Base-by-base conservation (phyloP, 2,888 invertebrate species). In the Metopia argyrocephala region DNA sequence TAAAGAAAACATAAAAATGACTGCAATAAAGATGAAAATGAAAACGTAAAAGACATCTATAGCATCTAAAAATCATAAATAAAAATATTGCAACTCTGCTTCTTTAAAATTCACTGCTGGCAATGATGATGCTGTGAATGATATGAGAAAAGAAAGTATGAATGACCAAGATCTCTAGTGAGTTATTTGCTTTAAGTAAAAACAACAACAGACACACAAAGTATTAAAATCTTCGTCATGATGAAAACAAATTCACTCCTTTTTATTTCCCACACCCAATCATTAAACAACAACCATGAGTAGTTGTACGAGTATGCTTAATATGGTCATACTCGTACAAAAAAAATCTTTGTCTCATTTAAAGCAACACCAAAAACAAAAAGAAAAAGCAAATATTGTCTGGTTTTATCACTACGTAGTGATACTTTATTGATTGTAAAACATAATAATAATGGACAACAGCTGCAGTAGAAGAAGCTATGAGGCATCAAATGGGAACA, bases 151-250 rank as follows among this genome's bases (percentile, higher is more conserved):
- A 79, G 62, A 75, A 76, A 76, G 73, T 74, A 73, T 76, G 73
- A 65, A 76, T 76, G 76, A 73, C 80, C 69, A 69, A 64, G 70
- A 76, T 75, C 68, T 69, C 68, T 68, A 66, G 66, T 65, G 79
- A 76, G 74, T 74, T 57, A 68, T 71, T 62, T 27, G 45, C 52
- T 18, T 31, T 38, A 50, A 56, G 45, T n/a, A n/a, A n/a, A n/a
- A n/a, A n/a, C n/a, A n/a, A n/a, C n/a, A n/a, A n/a, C n/a, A n/a
- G n/a, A n/a, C n/a, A n/a, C n/a, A 65, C 66, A 66, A 48, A 68
- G n/a, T 62, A 25, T 54, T 57, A 45, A 57, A 61, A 69, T 70
- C 57, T 70, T 25, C 52, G 65, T 70, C 27, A 65, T 15, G 15
- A 65, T 38, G 28, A 76, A 38, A 56, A 45, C 21, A 38, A 38